Conservation (phyloP, 1,140 invertebrate genomes). For the Liolophura sinensis region DNA sequence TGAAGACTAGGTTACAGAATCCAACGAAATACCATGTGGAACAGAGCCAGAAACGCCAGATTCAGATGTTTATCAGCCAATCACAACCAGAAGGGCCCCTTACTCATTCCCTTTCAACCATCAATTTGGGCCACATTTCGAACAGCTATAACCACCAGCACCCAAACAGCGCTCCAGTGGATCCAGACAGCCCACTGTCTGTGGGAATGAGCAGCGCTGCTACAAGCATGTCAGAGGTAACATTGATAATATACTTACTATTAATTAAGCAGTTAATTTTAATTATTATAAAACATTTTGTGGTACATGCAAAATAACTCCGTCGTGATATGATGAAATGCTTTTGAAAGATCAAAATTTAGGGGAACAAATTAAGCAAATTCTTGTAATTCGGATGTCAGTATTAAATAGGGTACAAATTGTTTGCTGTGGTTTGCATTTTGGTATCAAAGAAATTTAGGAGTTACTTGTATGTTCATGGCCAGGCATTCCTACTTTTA, state of each 20-base stretch:
- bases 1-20: slow-evolving; percentile 80
- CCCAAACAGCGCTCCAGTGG: slow-evolving; percentile 40
- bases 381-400: too few species aligned
- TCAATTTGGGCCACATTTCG: slow-evolving; percentile 9
- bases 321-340: too few species aligned
- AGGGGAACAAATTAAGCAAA: too few species aligned
- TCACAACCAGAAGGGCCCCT: slow-evolving; percentile 59
- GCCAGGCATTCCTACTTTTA: too few species aligned
- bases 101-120: slow-evolving; percentile 56
- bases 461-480: too few species aligned
- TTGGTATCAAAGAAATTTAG: too few species aligned
- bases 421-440: not conserved
- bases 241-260: not conserved
- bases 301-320: not conserved
- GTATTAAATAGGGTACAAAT: not conserved
- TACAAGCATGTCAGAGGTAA: slow-evolving; percentile 46
- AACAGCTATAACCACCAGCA: slow-evolving; percentile 8
- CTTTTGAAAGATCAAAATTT: too few species aligned
- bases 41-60: slow-evolving; percentile 86
- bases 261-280: not conserved
- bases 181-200: slow-evolving; percentile 48
- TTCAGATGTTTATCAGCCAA: slow-evolving; percentile 76
- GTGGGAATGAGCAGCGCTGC: slow-evolving; percentile 39
- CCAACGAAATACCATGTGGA: slow-evolving; percentile 90
- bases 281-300: too few species aligned